Conservation (phyloP, 2,888 invertebrate genomes). For the Drosophila dives region DNA sequence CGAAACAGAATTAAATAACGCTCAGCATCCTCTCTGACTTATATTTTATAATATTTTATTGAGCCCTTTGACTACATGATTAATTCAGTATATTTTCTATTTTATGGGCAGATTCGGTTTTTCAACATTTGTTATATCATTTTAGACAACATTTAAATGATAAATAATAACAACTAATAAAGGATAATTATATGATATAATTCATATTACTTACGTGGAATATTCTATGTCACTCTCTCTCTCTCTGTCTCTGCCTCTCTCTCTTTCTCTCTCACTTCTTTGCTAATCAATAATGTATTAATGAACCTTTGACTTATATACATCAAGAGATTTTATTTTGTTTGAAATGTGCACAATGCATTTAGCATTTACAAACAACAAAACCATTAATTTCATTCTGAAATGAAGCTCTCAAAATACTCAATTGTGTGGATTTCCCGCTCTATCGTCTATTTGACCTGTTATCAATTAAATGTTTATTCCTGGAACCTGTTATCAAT, state of each 20-base stretch:
- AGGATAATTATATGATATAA: too few relatives aligned
- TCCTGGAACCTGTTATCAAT: neutral
- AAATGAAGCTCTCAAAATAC: neutral
- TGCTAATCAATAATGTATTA: too few relatives aligned
- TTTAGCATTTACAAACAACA: too few relatives aligned
- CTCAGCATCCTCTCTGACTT: neutral
- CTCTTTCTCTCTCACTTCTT: too few relatives aligned
- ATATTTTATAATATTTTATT: neutral
- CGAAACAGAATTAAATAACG: neutral
- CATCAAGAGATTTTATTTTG: too few relatives aligned
- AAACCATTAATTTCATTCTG: neutral
- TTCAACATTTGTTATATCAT: neutral
- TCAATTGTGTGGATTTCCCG: neutral
- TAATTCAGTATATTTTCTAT: neutral
- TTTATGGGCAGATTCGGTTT: neutral
- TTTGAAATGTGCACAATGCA: too few relatives aligned
- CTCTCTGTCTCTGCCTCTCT: too few relatives aligned
- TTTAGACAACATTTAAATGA: neutral
- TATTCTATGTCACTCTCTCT: too few relatives aligned
- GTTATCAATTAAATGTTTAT: neutral
- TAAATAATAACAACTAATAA: neutral
- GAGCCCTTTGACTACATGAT: neutral
- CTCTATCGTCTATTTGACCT: neutral
- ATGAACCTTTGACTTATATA: too few relatives aligned
- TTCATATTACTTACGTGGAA: neutral